A percentile compares a stretch with the other conserved stretches of the same genome.
Conservation (phyloP, 1,140 invertebrate species). For the Mycetomoellerius zeteki region DNA sequence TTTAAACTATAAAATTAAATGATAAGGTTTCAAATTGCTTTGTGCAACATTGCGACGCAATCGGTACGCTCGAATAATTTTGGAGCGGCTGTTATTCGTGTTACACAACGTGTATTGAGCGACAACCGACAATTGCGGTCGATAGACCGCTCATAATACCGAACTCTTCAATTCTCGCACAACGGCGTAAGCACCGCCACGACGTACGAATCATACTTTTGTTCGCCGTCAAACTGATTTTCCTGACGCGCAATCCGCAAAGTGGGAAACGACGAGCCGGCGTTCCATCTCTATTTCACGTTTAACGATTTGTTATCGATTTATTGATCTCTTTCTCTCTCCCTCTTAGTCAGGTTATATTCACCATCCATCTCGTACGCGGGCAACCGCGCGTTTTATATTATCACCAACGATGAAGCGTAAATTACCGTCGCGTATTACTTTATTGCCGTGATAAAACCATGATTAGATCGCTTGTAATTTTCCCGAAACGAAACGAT, state of each 20-base stretch:
- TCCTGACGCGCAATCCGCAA: slow-evolving; percentile 13
- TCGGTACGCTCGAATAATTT: slow-evolving; percentile 22
- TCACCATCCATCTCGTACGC: neutral
- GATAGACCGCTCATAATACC: slow-evolving; percentile 33
- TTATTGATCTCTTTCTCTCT: slow-evolving; percentile 26
- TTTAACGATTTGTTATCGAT: slow-evolving; percentile 69
- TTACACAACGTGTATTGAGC: slow-evolving; percentile 29
- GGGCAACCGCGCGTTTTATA: slow-evolving; percentile 46
- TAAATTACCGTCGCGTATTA: slow-evolving; percentile 39
- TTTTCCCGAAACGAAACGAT: slow-evolving; percentile 45
- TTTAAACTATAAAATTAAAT: slow-evolving; percentile 22
- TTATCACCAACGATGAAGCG: slow-evolving; percentile 48
- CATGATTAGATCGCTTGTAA: slow-evolving; percentile 54
- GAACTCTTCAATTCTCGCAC: slow-evolving; percentile 32
- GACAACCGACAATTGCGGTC: slow-evolving; percentile 32
- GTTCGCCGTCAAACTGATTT: slow-evolving; percentile 45
- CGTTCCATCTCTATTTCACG: slow-evolving; percentile 31
- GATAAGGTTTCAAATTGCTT: neutral
- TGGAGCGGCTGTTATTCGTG: slow-evolving; percentile 3
- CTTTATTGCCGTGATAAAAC: slow-evolving; percentile 19
- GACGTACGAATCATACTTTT: slow-evolving; percentile 42
- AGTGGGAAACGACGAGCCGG: slow-evolving; percentile 40
- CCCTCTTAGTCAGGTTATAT: neutral
- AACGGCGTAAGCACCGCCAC: slow-evolving; percentile 16
- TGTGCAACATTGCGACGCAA: slow-evolving; percentile 3